Evolutionary conservation across 2,797 vertebrate species (phyloP).

Genomic region (Channa striata): DNA sequence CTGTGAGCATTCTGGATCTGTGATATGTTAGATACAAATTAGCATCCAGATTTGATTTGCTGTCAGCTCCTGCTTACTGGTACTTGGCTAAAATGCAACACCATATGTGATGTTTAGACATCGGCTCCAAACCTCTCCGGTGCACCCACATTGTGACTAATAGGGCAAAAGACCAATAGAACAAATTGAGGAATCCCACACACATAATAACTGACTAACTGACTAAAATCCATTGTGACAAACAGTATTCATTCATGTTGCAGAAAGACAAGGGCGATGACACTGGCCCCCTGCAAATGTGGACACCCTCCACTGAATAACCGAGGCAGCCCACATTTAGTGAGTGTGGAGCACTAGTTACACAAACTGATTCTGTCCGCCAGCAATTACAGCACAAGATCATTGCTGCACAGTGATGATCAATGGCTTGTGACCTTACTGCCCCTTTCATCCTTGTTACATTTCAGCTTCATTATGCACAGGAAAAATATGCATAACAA

Average conservation of each 20-base stretch:
- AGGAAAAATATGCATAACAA: neutral
- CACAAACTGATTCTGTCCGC: conserved; percentile 39
- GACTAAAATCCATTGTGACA: conserved; percentile 65
- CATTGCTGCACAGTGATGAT: conserved; percentile 20
- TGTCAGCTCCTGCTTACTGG: conserved; percentile 22
- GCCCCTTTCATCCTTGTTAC: neutral
- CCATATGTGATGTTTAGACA: conserved; percentile 52
- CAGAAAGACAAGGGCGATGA: conserved; percentile 54
- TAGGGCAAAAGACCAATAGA: conserved; percentile 58
- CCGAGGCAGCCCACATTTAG: conserved; percentile 48
- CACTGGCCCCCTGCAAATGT: conserved; percentile 44
- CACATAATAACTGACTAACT: conserved; percentile 68
- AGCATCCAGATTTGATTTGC: conserved; percentile 17
- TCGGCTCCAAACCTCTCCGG: conserved; percentile 46
- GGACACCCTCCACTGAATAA: conserved; percentile 38
- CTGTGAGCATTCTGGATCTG: neutral
- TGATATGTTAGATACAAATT: conserved; percentile 9
- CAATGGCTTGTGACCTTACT: neutral
- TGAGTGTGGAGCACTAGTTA: conserved; percentile 27
- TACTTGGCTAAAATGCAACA: conserved; percentile 35
- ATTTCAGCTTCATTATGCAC: neutral
- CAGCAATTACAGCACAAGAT: conserved; percentile 19
- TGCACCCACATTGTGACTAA: conserved; percentile 77
- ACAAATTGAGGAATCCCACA: conserved; percentile 76
- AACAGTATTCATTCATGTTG: conserved; percentile 64